Evolutionary conservation across 2,888 invertebrate genomes (phyloP), one percentile per base, ranked within the genome.

Genomic region (Polymixis flavicincta): DNA sequence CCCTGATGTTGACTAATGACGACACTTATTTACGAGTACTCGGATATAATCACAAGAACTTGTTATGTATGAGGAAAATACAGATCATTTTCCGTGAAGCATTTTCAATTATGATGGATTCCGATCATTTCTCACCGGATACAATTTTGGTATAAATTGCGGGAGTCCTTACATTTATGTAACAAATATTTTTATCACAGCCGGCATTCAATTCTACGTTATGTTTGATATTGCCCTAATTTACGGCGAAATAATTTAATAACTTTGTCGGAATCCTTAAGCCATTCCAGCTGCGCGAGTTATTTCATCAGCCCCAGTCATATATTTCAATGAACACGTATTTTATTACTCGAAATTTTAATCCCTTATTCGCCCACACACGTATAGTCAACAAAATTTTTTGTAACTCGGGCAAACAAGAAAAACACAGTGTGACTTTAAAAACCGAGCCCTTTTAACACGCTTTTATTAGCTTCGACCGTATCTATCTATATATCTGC

Each of bases 311-410:
- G 57, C 64, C 64, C 68, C 59, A 50, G 66, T 59, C 82, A 37
- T 82, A 76, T 76, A 84, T 84, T 83, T 78, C 76, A 73, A 82
- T 78, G 75, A 84, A 79, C 76, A 79, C 57, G 60, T 76, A 83
- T 79, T 84, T 82, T 82, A 84, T 82, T 76, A 72, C 76, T 67
- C 32, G 28, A 60, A 37, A 64, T 76, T 70, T 74, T 61, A 78
- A 82, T 76, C 59, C 64, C 59, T 76, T 71, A 28, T 70, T 65
- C 50, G 65, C 64, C 32, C 45, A 74, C 42, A 66, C 25, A 25
- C 28, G 45, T 72, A 67, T 17, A 32, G 17, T 32, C 37, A n/a
- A 50, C 60, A 66, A 72, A 71, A 66, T n/a, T 11, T 11, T 4
- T 57, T 3, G 17, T 11, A 59, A 32, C 32, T 0, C 2, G 11